These are phyloP conservation scores for Stegostoma tigrinum DNA, from an alignment of 2,113 vertebrate species.

Conservation along the genomic window DNA sequence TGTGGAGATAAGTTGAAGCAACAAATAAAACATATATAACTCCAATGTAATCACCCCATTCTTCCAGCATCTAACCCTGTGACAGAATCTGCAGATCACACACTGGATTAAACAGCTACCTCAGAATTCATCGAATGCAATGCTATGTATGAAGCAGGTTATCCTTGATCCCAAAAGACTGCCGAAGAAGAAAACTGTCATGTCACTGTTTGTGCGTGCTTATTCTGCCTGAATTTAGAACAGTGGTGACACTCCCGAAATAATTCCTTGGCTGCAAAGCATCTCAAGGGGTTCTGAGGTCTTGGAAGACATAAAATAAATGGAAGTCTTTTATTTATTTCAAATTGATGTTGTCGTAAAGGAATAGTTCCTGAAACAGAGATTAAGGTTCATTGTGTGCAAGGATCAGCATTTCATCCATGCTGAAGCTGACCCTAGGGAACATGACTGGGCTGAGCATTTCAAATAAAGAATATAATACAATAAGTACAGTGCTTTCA, in stretches of 20 bases:
- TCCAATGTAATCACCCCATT: no score
- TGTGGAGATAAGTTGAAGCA: no score
- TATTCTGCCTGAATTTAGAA: not conserved
- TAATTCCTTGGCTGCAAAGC: not conserved
- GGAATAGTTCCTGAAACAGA: not conserved
- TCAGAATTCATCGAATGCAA: no score
- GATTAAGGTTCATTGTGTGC: not conserved
- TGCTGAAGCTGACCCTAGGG: not conserved
- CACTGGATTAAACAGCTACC: no score
- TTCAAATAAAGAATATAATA: not conserved
- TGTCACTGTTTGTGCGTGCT: not conserved
- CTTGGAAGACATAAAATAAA: not conserved
- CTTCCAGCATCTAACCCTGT: no score
- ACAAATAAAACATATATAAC: no score
- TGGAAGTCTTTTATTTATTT: not conserved
- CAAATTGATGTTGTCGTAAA: not conserved
- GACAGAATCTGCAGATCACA: no score
- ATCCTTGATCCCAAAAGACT: no score
- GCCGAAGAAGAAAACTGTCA: no score
- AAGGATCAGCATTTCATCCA: not conserved
- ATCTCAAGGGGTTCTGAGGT: not conserved
- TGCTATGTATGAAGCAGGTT: no score
- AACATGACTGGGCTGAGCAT: not conserved
- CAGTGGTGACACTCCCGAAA: not conserved
- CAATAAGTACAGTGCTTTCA: not conserved